A percentile compares a stretch with the other conserved stretches of the same genome.
Conservation (phyloP, 2,113 vertebrate genomes). For the Rana temporaria region DNA sequence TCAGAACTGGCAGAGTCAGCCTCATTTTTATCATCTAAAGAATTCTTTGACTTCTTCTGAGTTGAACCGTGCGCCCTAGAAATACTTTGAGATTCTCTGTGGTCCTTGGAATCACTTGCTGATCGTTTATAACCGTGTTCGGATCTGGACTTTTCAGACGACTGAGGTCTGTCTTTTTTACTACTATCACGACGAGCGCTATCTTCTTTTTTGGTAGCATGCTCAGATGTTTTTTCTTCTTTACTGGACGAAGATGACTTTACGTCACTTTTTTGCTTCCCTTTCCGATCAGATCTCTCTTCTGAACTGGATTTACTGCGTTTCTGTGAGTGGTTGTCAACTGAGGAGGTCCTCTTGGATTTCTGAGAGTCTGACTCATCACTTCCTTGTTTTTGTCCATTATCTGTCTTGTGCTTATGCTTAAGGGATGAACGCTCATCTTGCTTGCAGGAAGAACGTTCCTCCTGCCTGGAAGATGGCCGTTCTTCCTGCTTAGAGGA, state of each 20-base stretch:
- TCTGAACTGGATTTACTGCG: slow-evolving; percentile 76
- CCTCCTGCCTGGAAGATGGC: too few relatives aligned
- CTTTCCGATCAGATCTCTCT: slow-evolving; percentile 86
- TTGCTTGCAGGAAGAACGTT: not conserved
- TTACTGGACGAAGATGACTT: slow-evolving; percentile 73
- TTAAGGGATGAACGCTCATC: slow-evolving; percentile 80
- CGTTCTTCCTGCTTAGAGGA: too few relatives aligned
- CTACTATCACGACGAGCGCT: slow-evolving; percentile 74
- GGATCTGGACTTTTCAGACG: slow-evolving; percentile 73
- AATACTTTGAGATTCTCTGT: slow-evolving; percentile 75
- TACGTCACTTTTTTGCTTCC: slow-evolving; percentile 85
- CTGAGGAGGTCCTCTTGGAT: slow-evolving; percentile 71
- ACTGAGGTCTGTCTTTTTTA: slow-evolving; percentile 77
- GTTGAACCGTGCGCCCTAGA: slow-evolving; percentile 67
- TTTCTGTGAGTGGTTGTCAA: slow-evolving; percentile 73
- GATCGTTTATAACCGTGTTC: slow-evolving; percentile 78
- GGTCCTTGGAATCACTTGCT: slow-evolving; percentile 78
- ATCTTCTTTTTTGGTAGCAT: slow-evolving; percentile 77
- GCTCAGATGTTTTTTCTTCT: slow-evolving; percentile 76
- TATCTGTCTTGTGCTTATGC: slow-evolving; percentile 80
- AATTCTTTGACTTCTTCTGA: slow-evolving; percentile 74
- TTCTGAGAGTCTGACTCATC: slow-evolving; percentile 71
- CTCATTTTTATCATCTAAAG: slow-evolving; percentile 85
- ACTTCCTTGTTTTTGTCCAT: slow-evolving; percentile 63
- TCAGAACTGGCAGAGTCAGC: slow-evolving; percentile 75